Conservation (phyloP, 2,797 vertebrate genomes). For the Hemibagrus guttatus region DNA sequence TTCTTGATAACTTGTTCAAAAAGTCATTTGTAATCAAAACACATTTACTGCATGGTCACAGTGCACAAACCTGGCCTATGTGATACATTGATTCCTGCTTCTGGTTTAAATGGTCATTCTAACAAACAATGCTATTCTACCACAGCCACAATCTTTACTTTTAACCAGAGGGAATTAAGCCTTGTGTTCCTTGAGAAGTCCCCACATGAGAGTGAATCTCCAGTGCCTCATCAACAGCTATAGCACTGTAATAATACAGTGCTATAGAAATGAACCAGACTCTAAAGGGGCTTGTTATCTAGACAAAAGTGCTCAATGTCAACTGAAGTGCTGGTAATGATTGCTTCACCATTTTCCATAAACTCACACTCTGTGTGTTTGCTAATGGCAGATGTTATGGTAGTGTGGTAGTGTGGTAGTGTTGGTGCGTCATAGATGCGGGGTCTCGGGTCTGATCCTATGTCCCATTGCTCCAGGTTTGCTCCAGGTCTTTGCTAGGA, state of each 20-base stretch:
- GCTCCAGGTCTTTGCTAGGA: not conserved
- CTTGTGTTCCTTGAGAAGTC: constrained; percentile 26
- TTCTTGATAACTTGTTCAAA: not conserved
- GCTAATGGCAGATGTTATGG: not conserved
- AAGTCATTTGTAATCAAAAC: not conserved
- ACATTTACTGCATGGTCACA: not conserved
- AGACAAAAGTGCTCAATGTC: constrained; percentile 3
- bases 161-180: not conserved
- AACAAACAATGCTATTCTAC: not conserved
- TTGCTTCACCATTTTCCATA: not conserved
- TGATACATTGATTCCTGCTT: not conserved
- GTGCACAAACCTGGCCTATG: not conserved
- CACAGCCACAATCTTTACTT: not conserved
- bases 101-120: not conserved
- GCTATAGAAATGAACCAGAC: constrained; percentile 13
- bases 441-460: not conserved
- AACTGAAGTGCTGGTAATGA: constrained; percentile 9
- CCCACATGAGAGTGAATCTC: constrained; percentile 64
- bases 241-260: constrained; percentile 60
- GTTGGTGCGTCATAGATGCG: not conserved
- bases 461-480: not conserved
- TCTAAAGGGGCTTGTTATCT: constrained; percentile 37
- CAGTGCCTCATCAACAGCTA: constrained; percentile 62
- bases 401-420: not conserved
- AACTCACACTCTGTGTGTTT: not conserved